Evolutionary conservation across 1,140 invertebrate genomes (phyloP), one percentile per base, ranked within the genome.

Genomic region (Drosophila ficusphila): DNA sequence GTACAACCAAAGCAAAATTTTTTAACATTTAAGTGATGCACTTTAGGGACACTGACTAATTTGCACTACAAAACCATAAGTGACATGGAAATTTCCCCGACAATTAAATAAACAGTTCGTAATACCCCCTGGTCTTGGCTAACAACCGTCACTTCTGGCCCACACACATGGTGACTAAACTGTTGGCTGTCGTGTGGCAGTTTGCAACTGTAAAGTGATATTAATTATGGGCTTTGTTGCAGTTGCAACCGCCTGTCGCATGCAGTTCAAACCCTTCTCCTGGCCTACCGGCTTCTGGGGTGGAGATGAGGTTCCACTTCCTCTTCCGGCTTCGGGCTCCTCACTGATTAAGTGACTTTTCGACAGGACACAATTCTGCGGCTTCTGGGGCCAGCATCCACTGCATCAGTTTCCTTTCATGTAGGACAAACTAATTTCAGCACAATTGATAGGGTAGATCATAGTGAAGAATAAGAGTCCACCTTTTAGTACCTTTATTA

Each of bases 201-300:
- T 62, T 67, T 72, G 58, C 58, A 78, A 77, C 67, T 77, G 57
- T 38, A 77, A 76, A 77, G 57, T 58, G 75, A 78, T 78, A 78
- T 78, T 78, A 78, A 78, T 78, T 78, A 78, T 78, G 75, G 75
- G 76, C 75, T 78, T 78, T 71, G 65, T 65, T 77, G 74, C 62
- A 54, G 21, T 56, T 70, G 21, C 53, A 47, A 54, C 6, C 47
- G 33, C 48, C 7, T 72, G 69, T 34, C 18, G 21, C 41, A 8
- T 52, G 16, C 27, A 12, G n/a, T 14, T 21, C 19, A 41, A 21
- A 12, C 11, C 27, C 34, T 23, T n/a, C 16, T 23, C n/a, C 12
- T 12, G 47, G 14, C 25, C 23, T 11, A 4, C 6, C 8, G 4
- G 9, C 14, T 19, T n/a, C 4, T 12, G 19, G 8, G 16, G 19